phyloP scores from a whole-genome alignment of 1,140 invertebrate genomes.

The Drosophila trapezifrons region DNA sequence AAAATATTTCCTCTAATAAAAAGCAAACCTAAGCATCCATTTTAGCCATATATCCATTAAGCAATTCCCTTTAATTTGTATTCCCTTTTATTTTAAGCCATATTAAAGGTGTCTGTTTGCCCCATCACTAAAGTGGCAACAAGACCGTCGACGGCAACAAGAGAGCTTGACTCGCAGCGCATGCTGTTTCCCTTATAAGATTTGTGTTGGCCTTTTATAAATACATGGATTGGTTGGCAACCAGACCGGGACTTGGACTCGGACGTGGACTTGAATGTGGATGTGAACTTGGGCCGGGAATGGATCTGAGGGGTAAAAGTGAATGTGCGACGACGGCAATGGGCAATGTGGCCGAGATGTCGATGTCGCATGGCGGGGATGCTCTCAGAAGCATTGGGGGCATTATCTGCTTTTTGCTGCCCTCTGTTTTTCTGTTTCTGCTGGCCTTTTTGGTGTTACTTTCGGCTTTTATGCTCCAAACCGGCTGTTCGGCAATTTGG shows the following conservation, averaged over 20 bases:
- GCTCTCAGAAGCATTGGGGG: slow-evolving; percentile 23
- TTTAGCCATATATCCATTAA: not conserved
- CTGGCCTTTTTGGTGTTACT: slow-evolving; percentile 52
- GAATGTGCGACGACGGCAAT: slow-evolving; percentile 34
- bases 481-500: slow-evolving; percentile 58
- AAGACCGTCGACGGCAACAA: slow-evolving; percentile 40
- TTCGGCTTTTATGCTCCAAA: slow-evolving; percentile 56
- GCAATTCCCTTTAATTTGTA: not conserved
- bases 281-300: slow-evolving; percentile 10
- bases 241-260: slow-evolving; percentile 26
- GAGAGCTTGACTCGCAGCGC: slow-evolving; percentile 37
- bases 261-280: slow-evolving; percentile 12
- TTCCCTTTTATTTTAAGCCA: slow-evolving; percentile 9
- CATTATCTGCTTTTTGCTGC: slow-evolving; percentile 58
- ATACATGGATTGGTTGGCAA: slow-evolving; percentile 52
- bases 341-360: slow-evolving; percentile 26
- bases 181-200: slow-evolving; percentile 75
- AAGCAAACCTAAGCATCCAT: not conserved
- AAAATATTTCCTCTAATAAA: not conserved
- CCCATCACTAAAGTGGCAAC: slow-evolving; percentile 59
- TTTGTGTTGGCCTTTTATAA: slow-evolving; percentile 76
- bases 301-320: slow-evolving; percentile 24
- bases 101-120: slow-evolving; percentile 9
- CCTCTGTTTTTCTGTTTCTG: slow-evolving; percentile 47
- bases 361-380: slow-evolving; percentile 37